Evolutionary conservation across 92 coral and sea anemone species (phyloP), one percentile per base, ranked within the genome.

Genomic region (Heteractis magnifica): DNA sequence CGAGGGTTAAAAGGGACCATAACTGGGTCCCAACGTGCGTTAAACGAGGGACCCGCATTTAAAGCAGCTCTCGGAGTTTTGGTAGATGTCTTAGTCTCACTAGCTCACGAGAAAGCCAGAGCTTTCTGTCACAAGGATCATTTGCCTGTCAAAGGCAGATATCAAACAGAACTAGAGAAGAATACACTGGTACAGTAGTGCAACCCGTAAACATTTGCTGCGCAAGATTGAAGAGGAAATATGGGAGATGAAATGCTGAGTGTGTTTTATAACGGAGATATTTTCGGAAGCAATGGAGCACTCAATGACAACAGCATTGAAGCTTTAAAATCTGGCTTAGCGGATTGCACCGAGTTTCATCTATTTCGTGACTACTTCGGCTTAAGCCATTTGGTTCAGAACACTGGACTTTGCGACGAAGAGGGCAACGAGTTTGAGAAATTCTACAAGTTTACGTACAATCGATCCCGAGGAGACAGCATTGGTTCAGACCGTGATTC

Each of bases 211-310:
- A 81, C 65, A 64, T 81, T 26, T 70, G 52, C 76, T 23, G 77
- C 68, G 56, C 72, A 18, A 81, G 74, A 51, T 55, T 50, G 41
- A 9, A 55, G 73, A 58, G 59, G 71, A 82, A 91, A 83, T 82
- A 97, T 97, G 99, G 99, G 99, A 41, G 99, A 97, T 81, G 99
- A 97, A 83, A 97, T 97, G 99, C 73, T 97, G 83, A 97, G 92
- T 56, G 93, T 94, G 5, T 97, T 97, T 72, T 94, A 97, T 84
- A 92, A 90, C 85, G 98, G 98, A 79, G 99, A 97, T 64, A 90
- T 97, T 20, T 88, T 94, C 79, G 88, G 93, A 65, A 87, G 93
- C 79, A 89, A 89, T 80, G 93, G 94, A 9, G 90, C 95, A 81
- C 88, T 91, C 52, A 89, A 92, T 53, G 94, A 89, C 71, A 86